Conservation (phyloP, 2,113 vertebrate genomes). For the Caranx melampygus region DNA sequence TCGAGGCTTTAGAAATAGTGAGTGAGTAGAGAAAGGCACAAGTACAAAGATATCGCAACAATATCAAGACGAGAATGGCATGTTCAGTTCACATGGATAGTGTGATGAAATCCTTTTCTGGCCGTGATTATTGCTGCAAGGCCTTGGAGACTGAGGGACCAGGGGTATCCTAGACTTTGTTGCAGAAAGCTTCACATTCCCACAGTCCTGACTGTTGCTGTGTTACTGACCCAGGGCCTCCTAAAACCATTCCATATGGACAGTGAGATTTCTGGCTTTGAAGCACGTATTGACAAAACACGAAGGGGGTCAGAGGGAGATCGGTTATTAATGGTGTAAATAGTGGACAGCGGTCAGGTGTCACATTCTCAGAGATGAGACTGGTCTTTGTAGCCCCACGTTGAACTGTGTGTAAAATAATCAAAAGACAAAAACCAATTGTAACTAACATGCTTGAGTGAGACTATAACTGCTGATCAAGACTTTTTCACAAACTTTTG, state of each 20-base stretch:
- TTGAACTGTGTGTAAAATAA: neutral
- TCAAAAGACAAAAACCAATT: neutral
- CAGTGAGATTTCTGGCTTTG: slow-evolving; percentile 64
- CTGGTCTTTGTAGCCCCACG: neutral
- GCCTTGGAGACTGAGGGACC: slow-evolving; percentile 36
- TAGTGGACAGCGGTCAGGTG: slow-evolving; percentile 5
- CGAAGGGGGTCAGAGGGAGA: neutral
- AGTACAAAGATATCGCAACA: neutral
- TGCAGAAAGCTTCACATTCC: slow-evolving; percentile 64
- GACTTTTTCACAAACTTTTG: neutral
- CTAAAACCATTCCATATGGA: slow-evolving; percentile 62
- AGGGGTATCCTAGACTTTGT: slow-evolving; percentile 59
- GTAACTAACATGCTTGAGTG: neutral
- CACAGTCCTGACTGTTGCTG: slow-evolving; percentile 62
- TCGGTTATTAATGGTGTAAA: slow-evolving; percentile 6
- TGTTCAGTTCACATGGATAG: slow-evolving; percentile 43
- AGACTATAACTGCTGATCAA: neutral
- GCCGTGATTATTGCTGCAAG: slow-evolving; percentile 34
- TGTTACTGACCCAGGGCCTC: slow-evolving; percentile 56
- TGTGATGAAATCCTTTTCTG: slow-evolving; percentile 47
- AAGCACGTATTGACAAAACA: slow-evolving; percentile 54
- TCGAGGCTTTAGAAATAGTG: neutral
- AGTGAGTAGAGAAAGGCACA: neutral
- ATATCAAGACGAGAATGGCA: slow-evolving; percentile 21
- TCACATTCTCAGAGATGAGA: neutral